Evolutionary conservation across 2,797 vertebrate species (phyloP), one percentile per base, ranked within the genome.

Genomic region (Helostoma temminkii): DNA sequence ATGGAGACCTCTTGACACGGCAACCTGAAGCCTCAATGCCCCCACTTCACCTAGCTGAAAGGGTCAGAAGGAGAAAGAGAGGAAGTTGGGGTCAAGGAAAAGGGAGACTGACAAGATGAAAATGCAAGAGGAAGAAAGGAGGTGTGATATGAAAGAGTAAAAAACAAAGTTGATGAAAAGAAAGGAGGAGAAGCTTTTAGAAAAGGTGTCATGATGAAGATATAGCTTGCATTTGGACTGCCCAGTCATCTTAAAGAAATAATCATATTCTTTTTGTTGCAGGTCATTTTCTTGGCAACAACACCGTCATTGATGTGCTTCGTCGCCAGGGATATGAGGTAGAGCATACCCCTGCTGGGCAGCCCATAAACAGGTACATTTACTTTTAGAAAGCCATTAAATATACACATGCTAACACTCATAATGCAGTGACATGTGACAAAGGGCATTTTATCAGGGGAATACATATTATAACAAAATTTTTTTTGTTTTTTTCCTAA

Each of bases 231-330:
- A 37, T 50, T 26, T 16, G 5, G 4, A 26, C 10, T 39, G 24
- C 11, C 3, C 19, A 30, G 19, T n/a, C 25, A 42, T 19, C 15
- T 32, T 7, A 32, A 16, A 45, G 47, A 52, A 32, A 22, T 15
- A 18, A 18, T 45, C 5, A 22, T 4, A n/a, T 2, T 1, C 30
- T 50, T 30, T 14, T 16, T 25, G 10, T 78, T 58, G 32, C 94
- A 96, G 96, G 96, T 92, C 96, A 97, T 85, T 97, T 98, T 92
- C 93, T 97, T 82, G 96, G 96, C 83, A 96, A 96, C 93, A 95
- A 95, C 84, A 96, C 95, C 10, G 95, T 96, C 87, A 96, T 97
- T 83, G 95, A 96, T 82, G 94, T 96, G 87, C 93, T 97, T 73
- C 93, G 89, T 82, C 91, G 83, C 59, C 92, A 96, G 83, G 96